These are phyloP conservation scores for Saguinus imperator DNA, from an alignment of 2,113 vertebrate genomes.

Conservation along the genomic window DNA sequence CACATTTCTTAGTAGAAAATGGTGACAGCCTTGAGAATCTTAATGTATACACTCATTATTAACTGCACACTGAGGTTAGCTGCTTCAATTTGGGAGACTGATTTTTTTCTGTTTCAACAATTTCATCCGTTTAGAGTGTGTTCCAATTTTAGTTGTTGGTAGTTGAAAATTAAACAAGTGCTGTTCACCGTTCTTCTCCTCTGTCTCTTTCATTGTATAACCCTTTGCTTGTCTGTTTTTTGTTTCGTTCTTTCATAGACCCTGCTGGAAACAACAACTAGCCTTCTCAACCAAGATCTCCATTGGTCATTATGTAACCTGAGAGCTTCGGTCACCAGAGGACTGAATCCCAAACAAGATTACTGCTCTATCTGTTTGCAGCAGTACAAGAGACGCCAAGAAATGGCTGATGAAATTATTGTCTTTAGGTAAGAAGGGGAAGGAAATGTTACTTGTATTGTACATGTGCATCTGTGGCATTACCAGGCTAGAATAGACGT, in stretches of 20 bases:
- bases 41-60: neutral
- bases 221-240: neutral
- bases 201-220: neutral
- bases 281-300: slow-evolving; percentile 95
- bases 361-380: slow-evolving; percentile 96
- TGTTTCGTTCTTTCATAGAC: slow-evolving; percentile 85
- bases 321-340: slow-evolving; percentile 91
- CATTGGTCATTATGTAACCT: slow-evolving; percentile 98
- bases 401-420: slow-evolving; percentile 93
- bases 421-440: slow-evolving; percentile 91
- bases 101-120: neutral
- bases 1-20: slow-evolving; percentile 29
- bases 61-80: neutral
- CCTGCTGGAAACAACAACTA: slow-evolving; percentile 96
- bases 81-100: neutral
- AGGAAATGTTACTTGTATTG: neutral
- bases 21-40: slow-evolving; percentile 1
- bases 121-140: neutral
- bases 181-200: neutral
- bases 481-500: neutral
- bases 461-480: neutral
- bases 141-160: neutral
- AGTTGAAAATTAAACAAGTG: neutral
- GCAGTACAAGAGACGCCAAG: slow-evolving; percentile 95
- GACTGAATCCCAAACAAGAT: slow-evolving; percentile 95